Evolutionary conservation across 2,797 vertebrate genomes (phyloP).

Genomic region (Otolemur crassicaudatus): DNA sequence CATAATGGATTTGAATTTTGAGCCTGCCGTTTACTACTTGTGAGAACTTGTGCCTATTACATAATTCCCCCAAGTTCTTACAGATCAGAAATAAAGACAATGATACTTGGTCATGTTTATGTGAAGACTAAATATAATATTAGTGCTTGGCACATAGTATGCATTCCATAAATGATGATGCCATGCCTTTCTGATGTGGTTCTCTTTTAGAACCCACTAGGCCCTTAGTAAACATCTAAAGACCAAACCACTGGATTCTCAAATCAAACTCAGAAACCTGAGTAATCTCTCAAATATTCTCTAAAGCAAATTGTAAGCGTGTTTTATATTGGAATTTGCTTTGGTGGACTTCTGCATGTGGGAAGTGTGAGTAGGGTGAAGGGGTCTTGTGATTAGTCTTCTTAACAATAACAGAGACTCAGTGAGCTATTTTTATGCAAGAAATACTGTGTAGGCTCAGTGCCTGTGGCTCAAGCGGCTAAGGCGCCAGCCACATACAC

Average conservation of each 20-base stretch:
- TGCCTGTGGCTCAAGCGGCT: too few species aligned
- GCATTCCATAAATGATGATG: neutral
- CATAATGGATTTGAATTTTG: neutral
- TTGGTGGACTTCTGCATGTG: slow-evolving; percentile 24
- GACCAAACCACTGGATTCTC: neutral
- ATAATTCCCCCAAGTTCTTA: neutral
- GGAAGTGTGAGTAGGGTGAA: neutral
- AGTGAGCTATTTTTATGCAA: neutral
- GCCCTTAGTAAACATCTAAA: neutral
- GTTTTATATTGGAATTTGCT: slow-evolving; percentile 24
- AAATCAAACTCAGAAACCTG: slow-evolving; percentile 52
- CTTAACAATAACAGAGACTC: slow-evolving; percentile 25
- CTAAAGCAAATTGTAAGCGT: slow-evolving; percentile 26
- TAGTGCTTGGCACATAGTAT: neutral
- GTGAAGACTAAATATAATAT: slow-evolving; percentile 9
- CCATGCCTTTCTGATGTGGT: neutral
- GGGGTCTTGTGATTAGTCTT: neutral
- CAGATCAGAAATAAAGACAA: neutral
- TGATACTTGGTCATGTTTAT: neutral
- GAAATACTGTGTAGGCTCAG: neutral
- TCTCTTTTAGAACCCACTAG: neutral
- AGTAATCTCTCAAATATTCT: slow-evolving; percentile 39
- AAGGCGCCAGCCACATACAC: too few species aligned
- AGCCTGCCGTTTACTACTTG: neutral
- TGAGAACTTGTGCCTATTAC: neutral